Conservation (phyloP, 1,140 invertebrate genomes). For the Cyphomyrmex costatus region DNA sequence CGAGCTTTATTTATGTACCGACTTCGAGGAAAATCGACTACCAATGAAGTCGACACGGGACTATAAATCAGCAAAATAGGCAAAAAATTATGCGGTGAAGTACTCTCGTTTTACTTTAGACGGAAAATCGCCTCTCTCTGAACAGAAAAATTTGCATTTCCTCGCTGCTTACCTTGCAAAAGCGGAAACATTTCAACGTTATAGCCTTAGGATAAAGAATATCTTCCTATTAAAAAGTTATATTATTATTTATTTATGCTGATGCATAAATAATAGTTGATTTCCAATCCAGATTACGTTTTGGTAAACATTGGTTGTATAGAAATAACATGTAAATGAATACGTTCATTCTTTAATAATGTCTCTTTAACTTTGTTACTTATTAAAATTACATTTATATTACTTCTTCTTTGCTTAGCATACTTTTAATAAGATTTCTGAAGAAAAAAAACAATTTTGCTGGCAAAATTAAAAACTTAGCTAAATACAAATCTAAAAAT, state of each 20-base stretch:
- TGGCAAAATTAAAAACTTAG: too few relatives aligned
- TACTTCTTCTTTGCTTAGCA: not conserved
- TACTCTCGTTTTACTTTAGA: slow-evolving; percentile 51
- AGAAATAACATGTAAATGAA: slow-evolving; percentile 14
- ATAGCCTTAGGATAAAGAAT: not conserved
- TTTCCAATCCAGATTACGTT: not conserved
- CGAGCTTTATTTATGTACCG: slow-evolving; percentile 46
- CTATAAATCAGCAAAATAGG: slow-evolving; percentile 59
- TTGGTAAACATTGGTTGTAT: not conserved
- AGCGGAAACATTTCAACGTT: slow-evolving; percentile 45
- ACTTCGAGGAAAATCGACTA: slow-evolving; percentile 43
- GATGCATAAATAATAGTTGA: slow-evolving; percentile 8
- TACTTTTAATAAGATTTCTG: slow-evolving; percentile 11
- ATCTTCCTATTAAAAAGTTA: slow-evolving; percentile 19
- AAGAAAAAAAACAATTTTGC: too few relatives aligned
- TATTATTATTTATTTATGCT: slow-evolving; percentile 15
- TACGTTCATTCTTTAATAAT: slow-evolving; percentile 13
- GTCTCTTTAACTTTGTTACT: not conserved
- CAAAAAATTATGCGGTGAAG: slow-evolving; percentile 60
- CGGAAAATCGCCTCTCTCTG: slow-evolving; percentile 18
- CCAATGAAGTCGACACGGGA: slow-evolving; percentile 42
- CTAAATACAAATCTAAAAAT: too few relatives aligned
- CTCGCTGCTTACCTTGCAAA: slow-evolving; percentile 44
- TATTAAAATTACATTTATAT: slow-evolving; percentile 9
- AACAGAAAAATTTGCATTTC: slow-evolving; percentile 61